Evolutionary conservation across 1,140 invertebrate genomes (phyloP).

Genomic region (Cepaea nemoralis): DNA sequence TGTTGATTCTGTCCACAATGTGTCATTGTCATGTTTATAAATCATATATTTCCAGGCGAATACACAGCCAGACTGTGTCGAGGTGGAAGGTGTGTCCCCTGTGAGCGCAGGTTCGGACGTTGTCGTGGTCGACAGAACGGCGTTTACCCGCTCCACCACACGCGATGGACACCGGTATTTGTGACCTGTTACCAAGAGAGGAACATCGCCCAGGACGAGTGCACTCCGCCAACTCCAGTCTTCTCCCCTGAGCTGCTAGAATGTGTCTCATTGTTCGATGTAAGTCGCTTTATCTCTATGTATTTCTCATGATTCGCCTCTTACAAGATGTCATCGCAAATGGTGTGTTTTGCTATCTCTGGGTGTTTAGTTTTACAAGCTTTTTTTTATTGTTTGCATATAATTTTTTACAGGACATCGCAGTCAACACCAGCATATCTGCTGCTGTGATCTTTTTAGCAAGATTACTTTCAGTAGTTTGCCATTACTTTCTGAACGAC

Average conservation of each 20-base stretch:
- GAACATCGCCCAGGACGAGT: conserved; percentile 53
- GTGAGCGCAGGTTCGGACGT: conserved; percentile 41
- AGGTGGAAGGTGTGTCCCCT: conserved; percentile 42
- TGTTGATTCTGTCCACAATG: too few relatives aligned
- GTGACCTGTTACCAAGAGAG: conserved; percentile 51
- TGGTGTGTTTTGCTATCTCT: too few relatives aligned
- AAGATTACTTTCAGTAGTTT: too few relatives aligned
- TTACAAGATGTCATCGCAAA: too few relatives aligned
- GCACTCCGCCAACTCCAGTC: conserved; percentile 44
- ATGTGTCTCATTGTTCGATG: conserved; percentile 49
- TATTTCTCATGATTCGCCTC: too few relatives aligned
- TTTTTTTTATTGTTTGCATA: too few relatives aligned
- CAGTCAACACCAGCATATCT: too few relatives aligned
- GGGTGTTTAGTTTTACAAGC: too few relatives aligned
- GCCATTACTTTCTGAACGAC: too few relatives aligned
- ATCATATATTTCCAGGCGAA: conserved; percentile 36
- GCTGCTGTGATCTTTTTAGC: too few relatives aligned
- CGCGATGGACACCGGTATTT: conserved; percentile 47
- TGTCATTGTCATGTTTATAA: too few relatives aligned
- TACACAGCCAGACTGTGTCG: conserved; percentile 40
- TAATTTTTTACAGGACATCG: too few relatives aligned
- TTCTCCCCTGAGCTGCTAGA: conserved; percentile 48
- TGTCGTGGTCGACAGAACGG: conserved; percentile 49
- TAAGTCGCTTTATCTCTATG: conserved; percentile 17
- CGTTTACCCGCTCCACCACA: conserved; percentile 50